Conservation (phyloP, 2,113 vertebrate genomes). For the Cheilinus undulatus region DNA sequence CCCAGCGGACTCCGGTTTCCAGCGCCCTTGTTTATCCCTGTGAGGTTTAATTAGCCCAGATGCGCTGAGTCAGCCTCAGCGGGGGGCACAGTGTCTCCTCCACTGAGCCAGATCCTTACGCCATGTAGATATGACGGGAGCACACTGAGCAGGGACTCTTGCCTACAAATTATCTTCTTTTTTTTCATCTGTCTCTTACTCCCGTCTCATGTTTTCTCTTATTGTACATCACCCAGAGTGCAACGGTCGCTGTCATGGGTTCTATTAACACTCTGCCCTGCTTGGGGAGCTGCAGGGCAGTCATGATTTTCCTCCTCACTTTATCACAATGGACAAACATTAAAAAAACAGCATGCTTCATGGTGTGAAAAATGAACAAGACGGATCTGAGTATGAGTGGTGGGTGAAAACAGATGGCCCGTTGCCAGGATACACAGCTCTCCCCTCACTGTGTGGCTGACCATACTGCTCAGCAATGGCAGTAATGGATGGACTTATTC, state of each 20-base stretch:
- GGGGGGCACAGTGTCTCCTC: constrained; percentile 6
- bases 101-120: background rate
- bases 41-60: constrained; percentile 61
- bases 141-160: constrained; percentile 9
- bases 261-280: constrained; percentile 25
- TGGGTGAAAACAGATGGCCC: constrained; percentile 28
- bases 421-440: constrained; percentile 61
- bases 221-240: constrained; percentile 32
- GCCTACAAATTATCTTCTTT: constrained; percentile 15
- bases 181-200: background rate
- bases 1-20: constrained; percentile 21
- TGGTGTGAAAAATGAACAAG: constrained; percentile 20
- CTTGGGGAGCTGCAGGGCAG: constrained; percentile 18
- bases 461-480: constrained; percentile 15
- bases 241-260: constrained; percentile 15
- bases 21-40: constrained; percentile 54
- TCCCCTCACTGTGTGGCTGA: constrained; percentile 18
- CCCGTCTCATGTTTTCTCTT: background rate
- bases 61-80: constrained; percentile 57
- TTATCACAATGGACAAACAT: constrained; percentile 26
- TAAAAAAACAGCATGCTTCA: constrained; percentile 14
- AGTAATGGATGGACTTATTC: constrained; percentile 23
- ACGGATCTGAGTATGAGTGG: constrained; percentile 27
- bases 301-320: constrained; percentile 15
- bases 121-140: constrained; percentile 23